phyloP scores from a whole-genome alignment of 2,888 invertebrate genomes.

The Cheilosia variabilis region DNA sequence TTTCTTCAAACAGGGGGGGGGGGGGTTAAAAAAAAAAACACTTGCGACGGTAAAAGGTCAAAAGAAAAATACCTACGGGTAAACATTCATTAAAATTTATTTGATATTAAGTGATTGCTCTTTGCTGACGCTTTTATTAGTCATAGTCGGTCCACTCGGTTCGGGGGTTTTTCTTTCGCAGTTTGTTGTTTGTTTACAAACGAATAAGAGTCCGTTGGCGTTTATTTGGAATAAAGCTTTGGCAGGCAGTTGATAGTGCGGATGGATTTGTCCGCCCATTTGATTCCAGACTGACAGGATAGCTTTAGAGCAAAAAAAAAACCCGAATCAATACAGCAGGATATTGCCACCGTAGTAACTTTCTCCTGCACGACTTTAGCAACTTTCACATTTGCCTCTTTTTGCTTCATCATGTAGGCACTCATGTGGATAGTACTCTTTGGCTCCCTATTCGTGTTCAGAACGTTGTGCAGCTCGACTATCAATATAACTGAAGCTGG shows the following conservation, averaged over 20 bases:
- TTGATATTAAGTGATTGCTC: constrained; percentile 36
- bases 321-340: constrained; percentile 13
- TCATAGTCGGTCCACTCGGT: not conserved
- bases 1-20: not conserved
- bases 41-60: constrained; percentile 10
- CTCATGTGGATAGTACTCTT: not conserved
- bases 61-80: constrained; percentile 25
- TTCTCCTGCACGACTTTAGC: constrained; percentile 7
- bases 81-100: constrained; percentile 67
- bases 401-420: not conserved
- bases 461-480: not conserved
- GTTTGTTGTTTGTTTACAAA: constrained; percentile 20
- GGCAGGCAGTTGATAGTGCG: too few species aligned
- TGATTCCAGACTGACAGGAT: not conserved
- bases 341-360: constrained; percentile 4
- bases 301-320: not conserved
- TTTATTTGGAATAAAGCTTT: not conserved
- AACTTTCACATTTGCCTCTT: constrained; percentile 16
- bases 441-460: constrained; percentile 12
- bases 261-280: not conserved
- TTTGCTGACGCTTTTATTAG: constrained; percentile 5
- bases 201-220: constrained; percentile 4
- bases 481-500: constrained; percentile 17
- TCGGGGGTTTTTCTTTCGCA: not conserved
- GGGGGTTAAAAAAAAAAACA: not conserved